Percentiles rank a stretch among this genome's conserved stretches.
Conservation (phyloP, 2,888 invertebrate genomes). For the Sinotaia quadrata region DNA sequence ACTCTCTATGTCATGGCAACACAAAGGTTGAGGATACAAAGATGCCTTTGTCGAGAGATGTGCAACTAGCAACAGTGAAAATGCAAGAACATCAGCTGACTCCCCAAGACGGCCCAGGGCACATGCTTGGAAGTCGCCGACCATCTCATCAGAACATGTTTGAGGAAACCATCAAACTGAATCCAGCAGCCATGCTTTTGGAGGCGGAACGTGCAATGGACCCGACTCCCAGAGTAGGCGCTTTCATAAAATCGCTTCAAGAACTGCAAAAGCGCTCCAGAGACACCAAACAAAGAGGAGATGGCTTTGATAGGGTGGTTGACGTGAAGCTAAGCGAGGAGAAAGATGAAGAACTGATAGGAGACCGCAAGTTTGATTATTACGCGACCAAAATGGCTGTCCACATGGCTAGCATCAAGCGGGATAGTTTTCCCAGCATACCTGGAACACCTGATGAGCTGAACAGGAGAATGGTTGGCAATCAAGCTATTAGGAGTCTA, state of each 20-base stretch:
- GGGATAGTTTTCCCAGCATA: conserved; percentile 24
- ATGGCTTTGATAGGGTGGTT: no score
- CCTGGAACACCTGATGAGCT: conserved; percentile 53
- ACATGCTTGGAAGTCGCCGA: conserved; percentile 27
- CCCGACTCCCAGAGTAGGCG: conserved; percentile 40
- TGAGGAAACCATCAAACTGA: conserved; percentile 46
- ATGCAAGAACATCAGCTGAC: no score
- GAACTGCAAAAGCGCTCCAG: conserved; percentile 11
- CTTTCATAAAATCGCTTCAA: conserved; percentile 16
- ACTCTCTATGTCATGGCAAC: neutral
- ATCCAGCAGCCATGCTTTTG: conserved; percentile 41
- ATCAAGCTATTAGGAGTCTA: conserved; percentile 48
- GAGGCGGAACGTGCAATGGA: conserved; percentile 41
- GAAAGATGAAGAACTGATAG: conserved; percentile 31
- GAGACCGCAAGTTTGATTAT: conserved; percentile 44
- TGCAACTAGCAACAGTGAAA: neutral
- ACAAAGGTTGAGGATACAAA: neutral
- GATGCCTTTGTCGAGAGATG: neutral
- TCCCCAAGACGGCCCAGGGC: no score
- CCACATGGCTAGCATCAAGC: conserved; percentile 30
- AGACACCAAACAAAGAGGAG: neutral
- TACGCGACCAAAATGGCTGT: conserved; percentile 46
- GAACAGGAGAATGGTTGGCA: conserved; percentile 44
- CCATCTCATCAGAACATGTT: conserved; percentile 44
- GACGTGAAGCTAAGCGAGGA: conserved; percentile 11